Evolutionary conservation across 1,140 invertebrate species (phyloP), one percentile per base, ranked within the genome.

Genomic region (Ladona fulva): DNA sequence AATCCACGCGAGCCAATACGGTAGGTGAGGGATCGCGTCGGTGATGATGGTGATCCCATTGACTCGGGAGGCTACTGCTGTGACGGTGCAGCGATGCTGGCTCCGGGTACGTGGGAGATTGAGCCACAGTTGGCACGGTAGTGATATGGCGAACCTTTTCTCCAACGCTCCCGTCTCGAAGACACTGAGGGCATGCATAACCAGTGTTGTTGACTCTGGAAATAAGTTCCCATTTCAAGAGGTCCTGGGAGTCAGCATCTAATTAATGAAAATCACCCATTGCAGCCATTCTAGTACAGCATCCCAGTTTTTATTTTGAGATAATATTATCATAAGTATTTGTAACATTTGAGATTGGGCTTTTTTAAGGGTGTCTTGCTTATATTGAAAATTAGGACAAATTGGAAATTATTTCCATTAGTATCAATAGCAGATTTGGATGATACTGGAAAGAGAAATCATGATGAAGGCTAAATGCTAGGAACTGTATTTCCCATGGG

Each of bases 221-320:
- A 66, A 66, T 66, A 66, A 66, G 52, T 66, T 66, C 52, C 52
- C 52, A 66, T 66, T 66, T 66, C 52, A 66, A 66, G 52, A 66
- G 52, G 52, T 66, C 52, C 52, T 66, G 52, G 52, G 52, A 66
- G 52, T 66, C 52, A 66, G 52, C 52, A 66, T 66, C 52, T 66
- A 66, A 66, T 66, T 66, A 66, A 66, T 66, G 52, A 66, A 66
- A 66, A 66, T 66, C 52, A 66, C 52, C 52, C 52, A 66, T 66
- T 66, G 52, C 52, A 66, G 52, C 52, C n/a, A 22, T 66, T 66
- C 52, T 66, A 66, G 52, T 66, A 16, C 52, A 66, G 52, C n/a
- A 66, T 66, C 52, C n/a, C 52, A 22, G 52, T 66, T 66, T 66
- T 66, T 16, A 22, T 22, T 12, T n/a, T 19, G 14, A 16, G 16